Evolutionary conservation across 2,888 invertebrate genomes (phyloP).

Genomic region (Lasioglossum oenotherae): DNA sequence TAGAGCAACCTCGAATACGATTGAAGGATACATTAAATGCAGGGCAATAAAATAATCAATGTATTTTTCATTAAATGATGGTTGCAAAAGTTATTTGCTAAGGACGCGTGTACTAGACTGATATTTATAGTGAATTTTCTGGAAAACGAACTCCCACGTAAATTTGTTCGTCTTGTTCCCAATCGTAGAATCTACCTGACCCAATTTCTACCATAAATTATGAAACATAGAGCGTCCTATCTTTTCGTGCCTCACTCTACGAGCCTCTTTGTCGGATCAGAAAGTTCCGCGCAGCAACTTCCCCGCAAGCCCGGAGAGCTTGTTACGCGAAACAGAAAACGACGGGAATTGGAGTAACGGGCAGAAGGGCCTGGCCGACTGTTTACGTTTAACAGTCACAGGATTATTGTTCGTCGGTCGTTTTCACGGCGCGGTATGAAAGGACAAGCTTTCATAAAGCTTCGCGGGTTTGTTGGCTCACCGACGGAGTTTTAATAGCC

Average conservation of each 20-base stretch:
- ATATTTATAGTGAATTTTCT: no score
- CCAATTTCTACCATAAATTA: no score
- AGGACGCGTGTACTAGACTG: no score
- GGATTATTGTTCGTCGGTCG: conserved; percentile 11
- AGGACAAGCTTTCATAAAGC: conserved; percentile 3
- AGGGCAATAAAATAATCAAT: no score
- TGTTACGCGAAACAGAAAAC: not conserved
- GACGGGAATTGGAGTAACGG: not conserved
- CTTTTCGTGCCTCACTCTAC: not conserved
- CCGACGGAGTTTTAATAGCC: conserved; percentile 33
- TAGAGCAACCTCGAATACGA: no score
- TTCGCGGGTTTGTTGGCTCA: conserved; percentile 14
- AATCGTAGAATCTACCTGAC: no score
- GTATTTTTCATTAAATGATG: no score
- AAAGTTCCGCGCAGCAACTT: not conserved
- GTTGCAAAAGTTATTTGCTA: no score
- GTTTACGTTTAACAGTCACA: conserved; percentile 16
- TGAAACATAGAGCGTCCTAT: no score
- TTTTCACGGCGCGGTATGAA: conserved; percentile 12
- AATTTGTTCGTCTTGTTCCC: no score
- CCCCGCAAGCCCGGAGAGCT: not conserved
- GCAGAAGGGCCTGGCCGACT: not conserved
- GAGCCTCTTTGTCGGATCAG: not conserved
- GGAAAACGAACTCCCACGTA: no score
- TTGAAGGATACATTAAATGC: no score